phyloP scores from a whole-genome alignment of 1,140 invertebrate species.

The Lucilia cuprina region DNA sequence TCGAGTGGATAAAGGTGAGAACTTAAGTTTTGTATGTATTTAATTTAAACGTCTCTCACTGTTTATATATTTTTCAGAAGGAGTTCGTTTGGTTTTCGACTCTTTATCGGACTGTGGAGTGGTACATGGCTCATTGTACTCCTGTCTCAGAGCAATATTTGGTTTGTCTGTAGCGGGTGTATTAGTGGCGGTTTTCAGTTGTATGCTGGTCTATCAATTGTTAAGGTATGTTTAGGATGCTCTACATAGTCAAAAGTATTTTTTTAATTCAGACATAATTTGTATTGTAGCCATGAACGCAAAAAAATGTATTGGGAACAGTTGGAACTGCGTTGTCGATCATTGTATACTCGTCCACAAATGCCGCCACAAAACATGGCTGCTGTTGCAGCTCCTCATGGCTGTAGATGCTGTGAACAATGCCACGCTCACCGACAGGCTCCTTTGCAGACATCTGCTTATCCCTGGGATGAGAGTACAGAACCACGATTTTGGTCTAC shows the following conservation, averaged over 20 bases:
- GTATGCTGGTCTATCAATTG: constrained; percentile 89
- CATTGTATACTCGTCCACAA: constrained; percentile 72
- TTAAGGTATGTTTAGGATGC: constrained; percentile 67
- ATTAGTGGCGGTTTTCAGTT: constrained; percentile 87
- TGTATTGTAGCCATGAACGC: constrained; percentile 76
- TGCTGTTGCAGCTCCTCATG: constrained; percentile 42
- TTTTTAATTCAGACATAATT: background rate
- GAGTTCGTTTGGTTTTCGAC: constrained; percentile 76
- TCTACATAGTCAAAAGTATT: background rate
- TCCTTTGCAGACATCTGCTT: constrained; percentile 48
- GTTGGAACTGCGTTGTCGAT: constrained; percentile 81
- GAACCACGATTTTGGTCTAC: constrained; percentile 52
- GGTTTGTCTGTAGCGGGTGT: constrained; percentile 88
- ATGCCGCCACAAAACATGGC: constrained; percentile 55
- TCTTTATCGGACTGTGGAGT: constrained; percentile 85
- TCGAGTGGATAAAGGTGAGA: constrained; percentile 67
- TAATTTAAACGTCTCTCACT: background rate
- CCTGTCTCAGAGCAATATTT: constrained; percentile 85
- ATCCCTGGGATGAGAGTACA: constrained; percentile 57
- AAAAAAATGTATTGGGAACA: constrained; percentile 96
- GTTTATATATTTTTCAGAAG: constrained; percentile 46
- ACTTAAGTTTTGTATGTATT: background rate
- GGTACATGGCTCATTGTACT: constrained; percentile 84
- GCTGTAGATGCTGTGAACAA: constrained; percentile 60
- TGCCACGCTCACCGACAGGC: constrained; percentile 60